These are phyloP conservation scores for Drosophila subsilvestris DNA, from an alignment of 2,888 invertebrate species.

Conservation along the genomic window DNA sequence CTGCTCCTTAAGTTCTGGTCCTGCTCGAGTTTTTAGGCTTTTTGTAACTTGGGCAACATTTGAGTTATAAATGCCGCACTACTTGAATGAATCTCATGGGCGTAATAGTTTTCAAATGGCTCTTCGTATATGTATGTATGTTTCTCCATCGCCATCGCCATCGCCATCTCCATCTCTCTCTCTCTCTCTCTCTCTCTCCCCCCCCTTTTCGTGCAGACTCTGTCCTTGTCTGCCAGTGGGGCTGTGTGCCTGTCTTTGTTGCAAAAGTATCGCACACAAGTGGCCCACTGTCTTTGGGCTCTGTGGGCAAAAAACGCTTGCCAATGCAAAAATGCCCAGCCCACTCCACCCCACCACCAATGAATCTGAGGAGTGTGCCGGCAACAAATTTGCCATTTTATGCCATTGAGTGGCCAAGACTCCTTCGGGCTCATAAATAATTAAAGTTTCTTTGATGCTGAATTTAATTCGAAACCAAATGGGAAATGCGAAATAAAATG, in stretches of 20 bases:
- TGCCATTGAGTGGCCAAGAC: slow-evolving; percentile 44
- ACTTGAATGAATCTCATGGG: slow-evolving; percentile 78
- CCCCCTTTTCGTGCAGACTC: neutral
- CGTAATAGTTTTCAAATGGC: slow-evolving; percentile 80
- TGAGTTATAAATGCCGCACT: slow-evolving; percentile 78
- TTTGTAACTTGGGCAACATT: slow-evolving; percentile 56
- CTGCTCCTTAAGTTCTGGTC: neutral
- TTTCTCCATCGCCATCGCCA: neutral
- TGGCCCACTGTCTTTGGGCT: slow-evolving; percentile 23
- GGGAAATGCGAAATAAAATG: neutral
- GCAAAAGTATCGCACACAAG: slow-evolving; percentile 52
- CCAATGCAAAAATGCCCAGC: slow-evolving; percentile 39
- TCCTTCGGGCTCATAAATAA: slow-evolving; percentile 22
- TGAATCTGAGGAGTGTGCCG: slow-evolving; percentile 26
- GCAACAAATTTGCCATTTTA: slow-evolving; percentile 65
- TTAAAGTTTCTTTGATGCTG: slow-evolving; percentile 23
- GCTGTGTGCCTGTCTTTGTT: slow-evolving; percentile 36
- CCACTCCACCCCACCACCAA: neutral
- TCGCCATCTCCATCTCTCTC: slow-evolving; percentile 16
- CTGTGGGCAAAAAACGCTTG: slow-evolving; percentile 36
- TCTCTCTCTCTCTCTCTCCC: slow-evolving; percentile 14
- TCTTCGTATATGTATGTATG: slow-evolving; percentile 42
- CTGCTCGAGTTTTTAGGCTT: slow-evolving; percentile 43
- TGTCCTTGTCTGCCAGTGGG: neutral
- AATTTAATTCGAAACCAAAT: slow-evolving; percentile 23